phyloP scores from a whole-genome alignment of 2,113 vertebrate genomes.

The Oryzias curvinotus region DNA sequence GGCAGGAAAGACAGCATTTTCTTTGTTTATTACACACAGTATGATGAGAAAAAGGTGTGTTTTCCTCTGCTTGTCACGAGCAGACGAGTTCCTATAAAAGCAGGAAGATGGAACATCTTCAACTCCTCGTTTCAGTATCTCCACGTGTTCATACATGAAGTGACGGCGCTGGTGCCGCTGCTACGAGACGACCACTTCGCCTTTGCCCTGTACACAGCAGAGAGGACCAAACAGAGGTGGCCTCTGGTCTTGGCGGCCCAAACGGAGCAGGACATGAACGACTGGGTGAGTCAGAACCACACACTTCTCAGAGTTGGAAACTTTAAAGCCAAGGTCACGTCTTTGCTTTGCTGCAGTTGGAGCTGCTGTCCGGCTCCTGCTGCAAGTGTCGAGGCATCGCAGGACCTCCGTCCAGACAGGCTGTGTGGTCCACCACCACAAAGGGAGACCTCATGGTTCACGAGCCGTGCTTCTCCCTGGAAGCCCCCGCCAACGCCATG shows the following conservation, averaged over 20 bases:
- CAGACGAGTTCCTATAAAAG: background rate
- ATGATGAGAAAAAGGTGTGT: slow-evolving; percentile 92
- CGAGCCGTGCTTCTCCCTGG: slow-evolving; percentile 86
- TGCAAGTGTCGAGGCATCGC: slow-evolving; percentile 85
- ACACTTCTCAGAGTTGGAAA: too few species aligned
- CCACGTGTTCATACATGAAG: slow-evolving; percentile 89
- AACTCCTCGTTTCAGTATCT: slow-evolving; percentile 79
- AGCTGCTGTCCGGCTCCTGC: slow-evolving; percentile 87
- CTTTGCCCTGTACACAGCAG: slow-evolving; percentile 90
- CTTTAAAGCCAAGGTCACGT: too few species aligned
- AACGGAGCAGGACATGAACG: slow-evolving; percentile 89
- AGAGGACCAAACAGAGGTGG: slow-evolving; percentile 89
- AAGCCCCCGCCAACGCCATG: slow-evolving; percentile 72
- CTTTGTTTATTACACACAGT: slow-evolving; percentile 92
- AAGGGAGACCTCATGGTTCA: slow-evolving; percentile 96
- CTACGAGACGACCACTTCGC: slow-evolving; percentile 86
- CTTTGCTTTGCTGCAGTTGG: slow-evolving; percentile 73
- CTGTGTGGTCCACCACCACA: slow-evolving; percentile 93
- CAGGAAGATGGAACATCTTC: slow-evolving; percentile 1
- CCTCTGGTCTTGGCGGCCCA: slow-evolving; percentile 87
- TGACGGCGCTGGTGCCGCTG: slow-evolving; percentile 89
- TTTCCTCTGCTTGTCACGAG: background rate
- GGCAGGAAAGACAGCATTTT: slow-evolving; percentile 88
- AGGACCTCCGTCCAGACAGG: slow-evolving; percentile 84
- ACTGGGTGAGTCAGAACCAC: slow-evolving; percentile 83